Evolutionary conservation across 2,888 invertebrate species (phyloP).

Genomic region (Ochropleura leucogaster): DNA sequence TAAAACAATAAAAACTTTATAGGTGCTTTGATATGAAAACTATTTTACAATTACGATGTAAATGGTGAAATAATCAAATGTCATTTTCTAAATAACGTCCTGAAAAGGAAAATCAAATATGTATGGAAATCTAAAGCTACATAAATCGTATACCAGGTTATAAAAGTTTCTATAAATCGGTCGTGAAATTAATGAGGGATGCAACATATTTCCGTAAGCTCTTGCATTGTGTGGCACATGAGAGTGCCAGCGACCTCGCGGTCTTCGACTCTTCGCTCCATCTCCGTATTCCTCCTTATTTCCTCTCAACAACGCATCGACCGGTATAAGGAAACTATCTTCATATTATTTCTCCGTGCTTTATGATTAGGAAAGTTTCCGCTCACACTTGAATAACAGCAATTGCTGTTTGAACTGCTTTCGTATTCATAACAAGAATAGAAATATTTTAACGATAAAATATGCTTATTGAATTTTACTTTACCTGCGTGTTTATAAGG

Average conservation of each 20-base stretch:
- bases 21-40: slow-evolving; percentile 4
- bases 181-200: slow-evolving; percentile 39
- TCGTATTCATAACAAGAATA: slow-evolving; percentile 70
- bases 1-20: slow-evolving; percentile 61
- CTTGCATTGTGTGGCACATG: slow-evolving; percentile 14
- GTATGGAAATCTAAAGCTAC: not conserved
- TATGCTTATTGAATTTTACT: slow-evolving; percentile 65
- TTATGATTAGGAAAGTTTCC: slow-evolving; percentile 72
- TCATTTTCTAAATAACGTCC: not conserved
- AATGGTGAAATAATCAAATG: not conserved
- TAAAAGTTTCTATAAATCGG: slow-evolving; percentile 5
- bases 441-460: slow-evolving; percentile 59
- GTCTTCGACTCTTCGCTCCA: slow-evolving; percentile 61
- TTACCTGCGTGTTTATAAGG: slow-evolving; percentile 62
- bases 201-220: slow-evolving; percentile 18
- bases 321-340: slow-evolving; percentile 75
- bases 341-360: slow-evolving; percentile 72
- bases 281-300: slow-evolving; percentile 63
- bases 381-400: slow-evolving; percentile 70
- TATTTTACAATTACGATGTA: not conserved
- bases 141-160: not conserved
- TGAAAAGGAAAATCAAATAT: not conserved
- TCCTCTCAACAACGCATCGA: slow-evolving; percentile 62
- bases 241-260: slow-evolving; percentile 61
- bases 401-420: slow-evolving; percentile 73